Evolutionary conservation across 2,113 vertebrate species (phyloP).

Genomic region (Percina caprodes): DNA sequence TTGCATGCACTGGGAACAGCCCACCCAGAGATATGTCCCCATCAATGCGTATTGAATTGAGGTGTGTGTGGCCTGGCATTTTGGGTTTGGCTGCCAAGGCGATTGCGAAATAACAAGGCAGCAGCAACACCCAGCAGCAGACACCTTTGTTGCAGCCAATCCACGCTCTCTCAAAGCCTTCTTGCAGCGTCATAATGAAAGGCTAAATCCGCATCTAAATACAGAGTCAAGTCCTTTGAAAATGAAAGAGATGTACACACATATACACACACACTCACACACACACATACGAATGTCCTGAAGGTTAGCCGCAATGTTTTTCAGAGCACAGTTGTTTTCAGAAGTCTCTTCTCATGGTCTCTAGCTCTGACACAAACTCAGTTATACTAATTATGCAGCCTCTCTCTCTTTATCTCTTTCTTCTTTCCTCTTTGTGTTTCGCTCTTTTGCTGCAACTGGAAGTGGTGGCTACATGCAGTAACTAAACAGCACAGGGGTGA

Average conservation of each 20-base stretch:
- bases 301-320: conserved; percentile 62
- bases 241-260: conserved; percentile 54
- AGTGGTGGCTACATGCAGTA: conserved; percentile 43
- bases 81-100: conserved; percentile 88
- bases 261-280: conserved; percentile 57
- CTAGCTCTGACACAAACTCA: conserved; percentile 50
- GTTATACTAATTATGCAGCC: conserved; percentile 70
- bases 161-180: conserved; percentile 65
- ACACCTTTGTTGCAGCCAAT: conserved; percentile 50
- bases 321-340: conserved; percentile 65
- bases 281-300: conserved; percentile 65
- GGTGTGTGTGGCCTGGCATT: conserved; percentile 90
- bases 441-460: conserved; percentile 50
- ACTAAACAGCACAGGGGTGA: conserved; percentile 58
- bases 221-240: conserved; percentile 73
- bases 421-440: conserved; percentile 60
- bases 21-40: conserved; percentile 97
- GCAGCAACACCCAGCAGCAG: conserved; percentile 61
- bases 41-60: conserved; percentile 96
- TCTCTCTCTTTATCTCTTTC: conserved; percentile 58
- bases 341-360: conserved; percentile 73
- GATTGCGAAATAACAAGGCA: conserved; percentile 80
- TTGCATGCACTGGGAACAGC: conserved; percentile 93
- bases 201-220: conserved; percentile 73
- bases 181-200: conserved; percentile 75